Conservation (phyloP, 2,888 invertebrate genomes). For the Lycocerus yunnanus region DNA sequence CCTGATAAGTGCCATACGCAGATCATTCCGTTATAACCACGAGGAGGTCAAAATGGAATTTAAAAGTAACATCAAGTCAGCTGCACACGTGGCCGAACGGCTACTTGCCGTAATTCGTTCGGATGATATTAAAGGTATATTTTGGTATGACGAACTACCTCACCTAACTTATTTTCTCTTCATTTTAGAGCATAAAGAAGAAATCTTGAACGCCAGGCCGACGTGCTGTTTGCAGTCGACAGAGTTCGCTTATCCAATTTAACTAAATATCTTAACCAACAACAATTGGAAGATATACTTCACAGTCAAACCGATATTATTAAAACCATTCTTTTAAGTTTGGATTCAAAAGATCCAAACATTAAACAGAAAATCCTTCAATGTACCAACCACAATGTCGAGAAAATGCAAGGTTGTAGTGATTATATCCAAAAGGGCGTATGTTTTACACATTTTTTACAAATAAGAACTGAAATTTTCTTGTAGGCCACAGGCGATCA, state of each 20-base stretch:
- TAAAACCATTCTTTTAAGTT: not conserved
- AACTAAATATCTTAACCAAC: rapidly evolving
- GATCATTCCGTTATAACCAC: not conserved
- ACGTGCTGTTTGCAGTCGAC: not conserved
- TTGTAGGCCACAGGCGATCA: not conserved
- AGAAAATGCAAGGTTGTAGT: not conserved
- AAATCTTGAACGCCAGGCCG: not conserved
- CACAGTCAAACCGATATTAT: not conserved
- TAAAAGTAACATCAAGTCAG: not conserved
- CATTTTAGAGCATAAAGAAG: not conserved
- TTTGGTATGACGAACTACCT: not conserved
- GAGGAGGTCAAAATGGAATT: not conserved
- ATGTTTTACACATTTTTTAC: not conserved
- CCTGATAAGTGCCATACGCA: not conserved
- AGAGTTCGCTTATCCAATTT: not conserved
- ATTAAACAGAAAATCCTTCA: not conserved
- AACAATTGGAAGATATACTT: not conserved
- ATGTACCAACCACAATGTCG: not conserved
- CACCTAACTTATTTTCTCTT: not conserved
- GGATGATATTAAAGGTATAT: not conserved
- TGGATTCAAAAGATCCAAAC: not conserved
- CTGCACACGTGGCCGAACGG: not conserved
- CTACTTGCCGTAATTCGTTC: not conserved
- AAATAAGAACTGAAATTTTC: not conserved
- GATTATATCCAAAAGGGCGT: not conserved